Evolutionary conservation across 2,797 vertebrate species (phyloP), one percentile per base, ranked within the genome.

Genomic region (Hypotaenidia okinawae): DNA sequence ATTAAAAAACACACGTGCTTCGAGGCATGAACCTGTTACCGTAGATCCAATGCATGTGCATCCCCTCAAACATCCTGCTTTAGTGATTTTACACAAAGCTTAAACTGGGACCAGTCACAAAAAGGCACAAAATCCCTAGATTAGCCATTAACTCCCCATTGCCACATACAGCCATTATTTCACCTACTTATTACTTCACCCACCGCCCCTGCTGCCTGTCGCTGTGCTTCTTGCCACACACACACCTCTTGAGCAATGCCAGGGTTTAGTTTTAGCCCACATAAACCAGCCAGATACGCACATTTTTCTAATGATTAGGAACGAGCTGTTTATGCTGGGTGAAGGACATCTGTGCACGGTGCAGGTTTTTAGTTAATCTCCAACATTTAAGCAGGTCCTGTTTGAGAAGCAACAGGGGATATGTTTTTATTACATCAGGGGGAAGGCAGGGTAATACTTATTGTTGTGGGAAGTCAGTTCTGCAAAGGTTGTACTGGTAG

Each of bases 61-160:
- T 63, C 81, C 78, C 77, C 75, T 57, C 24, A 75, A 52, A 61
- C 52, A 80, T 4, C 54, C 73, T 54, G 54, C 45, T 57, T 64
- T 18, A 74, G 39, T 52, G 84, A 86, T 63, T 70, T 84, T 41
- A 57, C 63, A 79, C 0, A 0, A 78, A 86, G 58, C 62, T 64
- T 51, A 68, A 45, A 35, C 63, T 61, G 61, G 52, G 68, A 28
- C 80, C 70, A 90, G 88, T 63, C 87, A 67, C 7, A 4, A 93
- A 86, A 95, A 67, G 59, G 54, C 51, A 89, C 68, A 93, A 74
- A 93, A 90, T 93, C 89, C 57, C 81, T 61, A 63, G 95, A 76
- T 96, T 94, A 97, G 91, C 88, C 72, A 91, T 94, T 96, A 96
- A 96, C 95, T 94, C n/a, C 57, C 27, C 57, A 43, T 93, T 96